Conservation (phyloP, 2,797 vertebrate genomes). For the Myotis planiceps region DNA sequence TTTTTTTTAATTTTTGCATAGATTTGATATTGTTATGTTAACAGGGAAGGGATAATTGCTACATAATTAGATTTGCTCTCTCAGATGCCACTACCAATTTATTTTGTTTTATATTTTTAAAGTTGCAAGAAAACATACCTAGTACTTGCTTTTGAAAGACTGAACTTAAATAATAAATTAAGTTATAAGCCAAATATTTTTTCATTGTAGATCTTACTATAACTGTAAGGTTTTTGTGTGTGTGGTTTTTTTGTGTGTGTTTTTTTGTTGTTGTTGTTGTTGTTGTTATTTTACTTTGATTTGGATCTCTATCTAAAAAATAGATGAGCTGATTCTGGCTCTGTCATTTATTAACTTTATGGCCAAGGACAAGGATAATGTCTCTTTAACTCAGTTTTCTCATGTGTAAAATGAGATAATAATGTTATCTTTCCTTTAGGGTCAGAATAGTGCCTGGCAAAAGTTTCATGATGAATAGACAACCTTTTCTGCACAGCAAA, state of each 20-base stretch:
- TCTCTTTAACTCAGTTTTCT: constrained; percentile 7
- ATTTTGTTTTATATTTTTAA: constrained; percentile 25
- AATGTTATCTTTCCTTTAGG: neutral
- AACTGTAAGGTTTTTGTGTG: neutral
- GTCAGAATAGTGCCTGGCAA: neutral
- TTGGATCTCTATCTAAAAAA: neutral
- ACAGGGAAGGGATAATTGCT: constrained; percentile 24
- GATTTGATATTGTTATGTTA: constrained; percentile 11
- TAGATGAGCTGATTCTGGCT: neutral
- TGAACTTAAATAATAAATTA: neutral
- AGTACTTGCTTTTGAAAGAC: constrained; percentile 47
- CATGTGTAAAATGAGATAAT: neutral
- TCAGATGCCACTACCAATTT: constrained; percentile 20
- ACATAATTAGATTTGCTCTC: constrained; percentile 48
- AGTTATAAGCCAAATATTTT: neutral
- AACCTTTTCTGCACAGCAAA: neutral
- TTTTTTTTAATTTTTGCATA: constrained; percentile 9
- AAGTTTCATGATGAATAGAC: neutral
- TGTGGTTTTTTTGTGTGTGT: neutral
- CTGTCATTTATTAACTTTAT: neutral
- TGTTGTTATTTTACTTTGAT: neutral
- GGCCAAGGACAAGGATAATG: neutral
- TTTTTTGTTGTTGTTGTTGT: neutral
- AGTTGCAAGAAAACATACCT: neutral
- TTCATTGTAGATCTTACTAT: neutral